Conservation (phyloP, 2,888 invertebrate genomes). For the Peribatodes rhomboidaria region DNA sequence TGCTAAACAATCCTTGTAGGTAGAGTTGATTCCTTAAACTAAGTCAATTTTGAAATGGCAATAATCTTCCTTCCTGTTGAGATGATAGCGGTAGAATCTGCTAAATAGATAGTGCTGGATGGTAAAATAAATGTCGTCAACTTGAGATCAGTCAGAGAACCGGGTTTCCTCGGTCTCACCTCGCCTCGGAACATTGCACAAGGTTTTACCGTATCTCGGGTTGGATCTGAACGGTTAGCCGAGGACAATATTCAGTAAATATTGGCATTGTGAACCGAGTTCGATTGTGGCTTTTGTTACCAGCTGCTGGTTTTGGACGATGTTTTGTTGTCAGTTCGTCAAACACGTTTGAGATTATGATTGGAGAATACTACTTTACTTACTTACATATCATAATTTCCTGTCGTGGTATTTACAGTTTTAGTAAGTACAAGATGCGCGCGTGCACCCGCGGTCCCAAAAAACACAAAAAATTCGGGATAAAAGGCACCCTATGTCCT, state of each 20-base stretch:
- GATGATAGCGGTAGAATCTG: too few species aligned
- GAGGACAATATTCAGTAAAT: slow-evolving; percentile 35
- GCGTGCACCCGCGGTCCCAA: too few species aligned
- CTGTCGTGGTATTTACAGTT: too few species aligned
- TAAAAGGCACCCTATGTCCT: too few species aligned
- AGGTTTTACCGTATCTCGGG: slow-evolving; percentile 21
- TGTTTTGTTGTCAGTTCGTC: slow-evolving; percentile 9
- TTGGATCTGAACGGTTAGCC: slow-evolving; percentile 20
- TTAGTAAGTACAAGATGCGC: too few species aligned
- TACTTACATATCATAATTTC: background rate
- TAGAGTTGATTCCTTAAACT: too few species aligned
- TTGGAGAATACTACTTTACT: background rate
- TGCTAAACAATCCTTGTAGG: too few species aligned
- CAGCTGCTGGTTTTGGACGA: slow-evolving; percentile 18
- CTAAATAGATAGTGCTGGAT: too few species aligned
- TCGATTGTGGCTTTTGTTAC: slow-evolving; percentile 29
- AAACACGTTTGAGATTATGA: background rate
- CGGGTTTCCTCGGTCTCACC: slow-evolving; percentile 37
- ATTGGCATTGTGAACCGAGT: slow-evolving; percentile 32
- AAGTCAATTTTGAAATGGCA: too few species aligned
- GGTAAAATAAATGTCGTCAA: too few species aligned
- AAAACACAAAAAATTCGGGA: too few species aligned
- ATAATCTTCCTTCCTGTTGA: too few species aligned
- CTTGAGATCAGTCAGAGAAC: background rate
- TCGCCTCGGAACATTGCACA: background rate